A percentile compares a stretch with the other conserved stretches of the same genome.
Conservation (phyloP, 2,888 invertebrate genomes). For the Lycocerus yunnanus region DNA sequence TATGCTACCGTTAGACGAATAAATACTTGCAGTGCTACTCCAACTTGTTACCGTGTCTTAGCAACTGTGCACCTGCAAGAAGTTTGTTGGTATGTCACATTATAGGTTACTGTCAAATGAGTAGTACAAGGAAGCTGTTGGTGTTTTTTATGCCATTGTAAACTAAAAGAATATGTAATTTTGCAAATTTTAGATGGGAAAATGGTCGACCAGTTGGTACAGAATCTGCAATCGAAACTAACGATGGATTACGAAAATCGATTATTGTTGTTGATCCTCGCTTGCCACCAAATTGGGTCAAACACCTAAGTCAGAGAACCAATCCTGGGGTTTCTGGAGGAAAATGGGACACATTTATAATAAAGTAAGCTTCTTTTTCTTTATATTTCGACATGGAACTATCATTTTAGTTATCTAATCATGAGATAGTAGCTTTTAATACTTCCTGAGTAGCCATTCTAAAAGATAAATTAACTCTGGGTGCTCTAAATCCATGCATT, state of each 20-base stretch:
- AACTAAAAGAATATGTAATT: background rate
- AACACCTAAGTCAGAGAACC: conserved; percentile 74
- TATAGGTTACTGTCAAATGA: background rate
- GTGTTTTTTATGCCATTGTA: background rate
- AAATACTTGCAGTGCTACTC: background rate
- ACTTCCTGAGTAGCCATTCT: background rate
- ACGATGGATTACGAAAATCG: conserved; percentile 55
- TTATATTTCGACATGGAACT: background rate
- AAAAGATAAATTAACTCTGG: background rate
- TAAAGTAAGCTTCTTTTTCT: conserved; percentile 59
- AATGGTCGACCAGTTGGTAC: conserved; percentile 70
- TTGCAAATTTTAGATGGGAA: conserved; percentile 64
- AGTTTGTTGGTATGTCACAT: background rate
- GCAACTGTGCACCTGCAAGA: background rate
- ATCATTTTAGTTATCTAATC: background rate
- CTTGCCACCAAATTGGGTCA: conserved; percentile 76
- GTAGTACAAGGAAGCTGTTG: background rate
- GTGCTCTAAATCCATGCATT: background rate
- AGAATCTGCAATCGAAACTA: conserved; percentile 54
- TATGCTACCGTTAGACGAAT: background rate
- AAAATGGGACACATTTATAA: conserved; percentile 81
- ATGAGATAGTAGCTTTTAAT: background rate
- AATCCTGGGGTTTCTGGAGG: conserved; percentile 72
- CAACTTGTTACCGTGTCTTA: background rate
- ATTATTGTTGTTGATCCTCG: conserved; percentile 74